Base-by-base conservation (phyloP, 2,888 invertebrate species). In the Caenorhabditis parvicauda region DNA sequence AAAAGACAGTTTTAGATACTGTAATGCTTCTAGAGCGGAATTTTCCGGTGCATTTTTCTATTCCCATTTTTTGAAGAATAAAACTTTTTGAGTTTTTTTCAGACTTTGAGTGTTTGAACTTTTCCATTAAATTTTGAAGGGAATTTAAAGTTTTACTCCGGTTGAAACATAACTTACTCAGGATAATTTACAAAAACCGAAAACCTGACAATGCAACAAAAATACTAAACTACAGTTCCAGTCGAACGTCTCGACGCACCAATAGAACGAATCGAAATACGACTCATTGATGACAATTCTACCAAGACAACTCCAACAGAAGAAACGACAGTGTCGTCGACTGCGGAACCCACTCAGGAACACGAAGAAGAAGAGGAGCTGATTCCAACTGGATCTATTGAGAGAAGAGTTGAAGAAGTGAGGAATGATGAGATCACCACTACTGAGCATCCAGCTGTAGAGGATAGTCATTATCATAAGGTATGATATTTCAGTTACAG, bases 261-360 rank as follows among this genome's bases (percentile, higher is more conserved):
- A 9, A 64, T 70, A n/a, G 70, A 70, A 29, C 39, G 62, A 22
- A 70, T 74, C 28, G 74, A 72, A 38, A 74, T 74, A 29, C 61
- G 70, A 22, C 39, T 74, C 44, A 72, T 74, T 45, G 72, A 74
- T 39, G 72, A 72, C n/a, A 66, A 58, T 4, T 54, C 50, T 22
- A 54, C 65, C 25, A 43, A 57, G 29, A 47, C 28, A 6, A 50
- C 43, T 32, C 41, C 46, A n/a, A n/a, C n/a, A 25, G 52, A 57
- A 29, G 57, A 39, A 0, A 28, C 48, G 48, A n/a, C 24, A 27
- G n/a, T 12, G 5, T n/a, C 25, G 32, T 42, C 32, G 19, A 22
- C 51, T 22, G 5, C 3, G 37, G 5, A 2, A 12, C 28, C 4
- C n/a, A 19, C 28, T 27, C 14, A 22, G 14, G 21, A 22, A 12